Base-by-base conservation (phyloP, 1,140 invertebrate genomes). In the Limonius californicus region DNA sequence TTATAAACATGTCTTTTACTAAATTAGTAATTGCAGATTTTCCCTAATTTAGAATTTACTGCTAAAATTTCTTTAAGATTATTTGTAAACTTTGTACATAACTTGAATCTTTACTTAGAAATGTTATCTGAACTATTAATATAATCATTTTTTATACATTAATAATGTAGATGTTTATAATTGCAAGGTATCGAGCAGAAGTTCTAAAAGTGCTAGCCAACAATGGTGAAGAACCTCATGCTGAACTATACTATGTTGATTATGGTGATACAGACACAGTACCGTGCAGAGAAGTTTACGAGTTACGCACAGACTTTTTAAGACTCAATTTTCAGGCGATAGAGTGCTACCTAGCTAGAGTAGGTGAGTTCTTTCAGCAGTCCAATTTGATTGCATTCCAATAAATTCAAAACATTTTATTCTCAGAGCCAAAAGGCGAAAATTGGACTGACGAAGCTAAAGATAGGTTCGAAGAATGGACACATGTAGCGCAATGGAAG, bases 171-270 rank as follows among this genome's bases (percentile, higher is more conserved):
- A 20, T 23, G 3, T 9, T 54, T 4, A 27, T 23, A 27, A 27
- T 30, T 55, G 2, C 12, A 50, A 72, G 70, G 71, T 81, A 81
- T 69, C 70, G 80, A 12, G 80, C 80, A 1, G 78, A 85, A 63
- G 82, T 87, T 2, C 76, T 83, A 21, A 81, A 82, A 47, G 77
- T 88, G 12, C 75, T 79, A 27, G 81, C 83, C 65, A 82, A 84
- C 35, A 81, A 84, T 70, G 75, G 79, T 0, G 76, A 79, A 19
- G 70, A 80, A 55, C 71, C 79, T 65, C 77, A 83, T 21, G 84
- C 88, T 0, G 83, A 86, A 68, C 77, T 93, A 2, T 89, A 87
- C 70, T 92, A 86, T 73, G 79, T 92, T 30, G 91, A 94, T 78
- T 94, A 90, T 76, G 91, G 91, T 0, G 89, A 93, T 73, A 84